Conservation (phyloP, 1,140 invertebrate genomes). For the Ostrea denselamellosa region DNA sequence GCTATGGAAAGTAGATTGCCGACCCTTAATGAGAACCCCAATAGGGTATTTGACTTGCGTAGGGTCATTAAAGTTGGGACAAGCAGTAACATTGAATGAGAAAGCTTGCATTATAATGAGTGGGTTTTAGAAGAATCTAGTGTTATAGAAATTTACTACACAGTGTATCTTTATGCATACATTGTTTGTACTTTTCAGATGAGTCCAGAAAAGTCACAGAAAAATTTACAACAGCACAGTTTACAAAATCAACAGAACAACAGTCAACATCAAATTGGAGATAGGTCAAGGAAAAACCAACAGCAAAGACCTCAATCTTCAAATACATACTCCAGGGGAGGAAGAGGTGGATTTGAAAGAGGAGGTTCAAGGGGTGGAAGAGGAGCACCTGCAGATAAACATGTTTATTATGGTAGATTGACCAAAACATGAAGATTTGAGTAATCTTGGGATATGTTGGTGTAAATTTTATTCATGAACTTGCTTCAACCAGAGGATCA, state of each 20-base stretch:
- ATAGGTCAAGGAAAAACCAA: constrained; percentile 15
- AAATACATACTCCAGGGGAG: constrained; percentile 51
- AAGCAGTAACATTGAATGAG: too few relatives aligned
- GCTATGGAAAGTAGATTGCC: too few relatives aligned
- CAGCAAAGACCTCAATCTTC: constrained; percentile 40
- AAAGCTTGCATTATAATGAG: too few relatives aligned
- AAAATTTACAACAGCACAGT: constrained; percentile 66
- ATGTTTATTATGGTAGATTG: constrained; percentile 7
- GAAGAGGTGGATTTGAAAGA: constrained; percentile 49
- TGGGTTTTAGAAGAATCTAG: too few relatives aligned
- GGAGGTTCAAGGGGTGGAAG: constrained; percentile 36
- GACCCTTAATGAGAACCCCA: too few relatives aligned
- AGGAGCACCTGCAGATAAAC: constrained; percentile 23
- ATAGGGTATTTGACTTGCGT: too few relatives aligned
- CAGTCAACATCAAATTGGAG: constrained; percentile 46
- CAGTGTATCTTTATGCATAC: too few relatives aligned
- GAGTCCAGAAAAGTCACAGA: constrained; percentile 55
- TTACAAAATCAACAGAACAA: constrained; percentile 43
- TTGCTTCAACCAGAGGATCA: too few relatives aligned
- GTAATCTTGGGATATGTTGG: too few relatives aligned
- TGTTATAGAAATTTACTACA: too few relatives aligned
- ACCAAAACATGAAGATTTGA: background rate
- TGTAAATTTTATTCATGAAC: too few relatives aligned
- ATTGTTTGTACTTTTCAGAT: background rate
- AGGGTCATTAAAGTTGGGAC: too few relatives aligned